Percentiles rank a stretch among this genome's conserved stretches.
Conservation (phyloP, 2,113 vertebrate species). For the Dolichallabes microphthalmus region DNA sequence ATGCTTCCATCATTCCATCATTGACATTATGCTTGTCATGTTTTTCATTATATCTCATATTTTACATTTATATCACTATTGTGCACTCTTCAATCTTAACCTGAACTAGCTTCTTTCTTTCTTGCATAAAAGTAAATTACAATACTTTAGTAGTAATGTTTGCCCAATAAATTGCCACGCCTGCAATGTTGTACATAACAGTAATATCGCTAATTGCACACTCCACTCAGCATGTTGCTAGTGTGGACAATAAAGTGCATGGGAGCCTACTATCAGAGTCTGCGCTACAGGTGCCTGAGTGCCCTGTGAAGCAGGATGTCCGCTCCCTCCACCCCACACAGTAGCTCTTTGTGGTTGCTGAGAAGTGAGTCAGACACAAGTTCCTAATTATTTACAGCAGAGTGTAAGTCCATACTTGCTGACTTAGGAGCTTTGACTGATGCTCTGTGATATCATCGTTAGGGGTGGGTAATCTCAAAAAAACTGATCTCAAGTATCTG, state of each 20-base stretch:
- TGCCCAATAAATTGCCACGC: not conserved
- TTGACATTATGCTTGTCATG: not conserved
- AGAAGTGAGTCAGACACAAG: constrained; percentile 19
- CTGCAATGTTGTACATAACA: constrained; percentile 15
- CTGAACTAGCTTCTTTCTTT: not conserved
- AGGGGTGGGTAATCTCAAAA: not conserved
- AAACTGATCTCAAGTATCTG: not conserved
- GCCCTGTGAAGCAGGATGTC: not conserved
- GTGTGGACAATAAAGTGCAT: not conserved
- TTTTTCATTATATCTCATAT: not conserved
- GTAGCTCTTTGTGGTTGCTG: constrained; percentile 16
- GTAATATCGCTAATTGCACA: constrained; percentile 13
- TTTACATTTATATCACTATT: not conserved
- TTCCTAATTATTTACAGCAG: constrained; percentile 26
- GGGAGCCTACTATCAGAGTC: not conserved
- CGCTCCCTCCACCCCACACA: not conserved
- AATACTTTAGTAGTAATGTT: not conserved
- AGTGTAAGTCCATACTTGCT: constrained; percentile 2
- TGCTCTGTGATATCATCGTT: not conserved
- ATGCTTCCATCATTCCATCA: not conserved
- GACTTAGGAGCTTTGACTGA: not conserved
- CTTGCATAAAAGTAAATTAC: not conserved
- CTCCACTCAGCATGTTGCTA: not conserved
- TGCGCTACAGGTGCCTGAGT: constrained; percentile 3
- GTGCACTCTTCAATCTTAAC: not conserved